A percentile compares a stretch with the other conserved stretches of the same genome.
Conservation (phyloP, 1,140 invertebrate genomes). For the Pseudobourletiella spinata region DNA sequence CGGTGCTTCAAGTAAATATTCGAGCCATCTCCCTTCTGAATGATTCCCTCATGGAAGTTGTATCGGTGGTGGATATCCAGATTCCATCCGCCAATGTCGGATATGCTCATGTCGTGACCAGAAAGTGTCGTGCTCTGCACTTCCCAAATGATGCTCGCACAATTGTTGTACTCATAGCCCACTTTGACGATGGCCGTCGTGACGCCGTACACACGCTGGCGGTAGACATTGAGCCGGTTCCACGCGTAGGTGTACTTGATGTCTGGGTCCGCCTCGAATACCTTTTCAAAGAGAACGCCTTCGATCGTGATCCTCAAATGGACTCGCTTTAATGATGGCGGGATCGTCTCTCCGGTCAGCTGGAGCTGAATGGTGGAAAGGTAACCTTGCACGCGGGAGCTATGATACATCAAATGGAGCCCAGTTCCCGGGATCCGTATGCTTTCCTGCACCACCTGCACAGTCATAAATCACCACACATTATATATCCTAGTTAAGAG, state of each 20-base stretch:
- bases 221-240: slow-evolving; percentile 92
- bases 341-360: slow-evolving; percentile 75
- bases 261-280: slow-evolving; percentile 88
- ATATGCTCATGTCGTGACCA: slow-evolving; percentile 92
- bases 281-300: slow-evolving; percentile 83
- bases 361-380: slow-evolving; percentile 90
- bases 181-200: slow-evolving; percentile 88
- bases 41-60: slow-evolving; percentile 93
- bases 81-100: slow-evolving; percentile 93
- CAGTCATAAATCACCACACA: background rate
- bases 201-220: slow-evolving; percentile 84
- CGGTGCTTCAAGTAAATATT: slow-evolving; percentile 93
- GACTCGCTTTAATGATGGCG: slow-evolving; percentile 68
- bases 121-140: slow-evolving; percentile 87
- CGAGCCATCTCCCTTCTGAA: slow-evolving; percentile 94
- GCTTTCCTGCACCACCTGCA: slow-evolving; percentile 82
- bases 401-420: slow-evolving; percentile 88
- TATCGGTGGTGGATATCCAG: slow-evolving; percentile 94
- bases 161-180: slow-evolving; percentile 89
- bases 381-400: slow-evolving; percentile 81
- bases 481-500: no score
- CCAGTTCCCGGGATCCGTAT: slow-evolving; percentile 85
- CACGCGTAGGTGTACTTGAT: slow-evolving; percentile 95
- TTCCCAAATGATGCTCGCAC: slow-evolving; percentile 89
- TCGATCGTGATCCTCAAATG: slow-evolving; percentile 87